phyloP scores from a whole-genome alignment of 1,140 invertebrate species.

The Heliconius hewitsoni region DNA sequence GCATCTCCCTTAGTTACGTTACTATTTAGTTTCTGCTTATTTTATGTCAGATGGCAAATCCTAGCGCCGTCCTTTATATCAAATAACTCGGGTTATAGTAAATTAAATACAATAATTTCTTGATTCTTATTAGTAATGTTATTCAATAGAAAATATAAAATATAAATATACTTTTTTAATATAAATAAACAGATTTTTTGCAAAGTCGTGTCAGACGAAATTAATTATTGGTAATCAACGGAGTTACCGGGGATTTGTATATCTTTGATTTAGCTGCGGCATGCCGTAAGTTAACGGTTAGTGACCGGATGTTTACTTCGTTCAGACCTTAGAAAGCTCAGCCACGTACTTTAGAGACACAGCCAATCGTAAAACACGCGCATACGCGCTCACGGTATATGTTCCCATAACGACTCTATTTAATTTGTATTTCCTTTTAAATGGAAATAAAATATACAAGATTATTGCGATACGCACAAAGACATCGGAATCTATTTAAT shows the following conservation, averaged over 20 bases:
- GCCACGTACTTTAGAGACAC: conserved; percentile 51
- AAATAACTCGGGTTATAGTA: not conserved
- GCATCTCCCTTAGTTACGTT: not conserved
- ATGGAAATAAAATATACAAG: conserved; percentile 52
- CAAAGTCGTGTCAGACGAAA: not conserved
- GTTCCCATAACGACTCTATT: conserved; percentile 58
- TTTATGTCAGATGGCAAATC: not conserved
- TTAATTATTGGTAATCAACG: conserved; percentile 35
- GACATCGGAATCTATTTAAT: conserved; percentile 47
- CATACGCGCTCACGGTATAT: conserved; percentile 20
- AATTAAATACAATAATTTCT: not conserved
- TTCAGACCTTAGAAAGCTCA: conserved; percentile 68
- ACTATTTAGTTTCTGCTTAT: not conserved
- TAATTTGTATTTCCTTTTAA: conserved; percentile 49
- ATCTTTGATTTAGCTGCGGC: conserved; percentile 40
- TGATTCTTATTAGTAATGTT: not conserved
- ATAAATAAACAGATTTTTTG: too few species aligned
- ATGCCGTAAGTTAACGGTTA: conserved; percentile 48
- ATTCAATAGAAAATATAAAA: too few species aligned
- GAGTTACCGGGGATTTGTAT: conserved; percentile 38
- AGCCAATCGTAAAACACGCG: conserved; percentile 59
- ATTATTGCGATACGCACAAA: conserved; percentile 52
- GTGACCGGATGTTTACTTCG: conserved; percentile 71
- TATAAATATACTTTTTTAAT: too few species aligned
- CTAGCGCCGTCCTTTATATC: not conserved